Evolutionary conservation across 1,140 invertebrate genomes (phyloP), one percentile per base, ranked within the genome.

Genomic region (Odontomachus brunneus): DNA sequence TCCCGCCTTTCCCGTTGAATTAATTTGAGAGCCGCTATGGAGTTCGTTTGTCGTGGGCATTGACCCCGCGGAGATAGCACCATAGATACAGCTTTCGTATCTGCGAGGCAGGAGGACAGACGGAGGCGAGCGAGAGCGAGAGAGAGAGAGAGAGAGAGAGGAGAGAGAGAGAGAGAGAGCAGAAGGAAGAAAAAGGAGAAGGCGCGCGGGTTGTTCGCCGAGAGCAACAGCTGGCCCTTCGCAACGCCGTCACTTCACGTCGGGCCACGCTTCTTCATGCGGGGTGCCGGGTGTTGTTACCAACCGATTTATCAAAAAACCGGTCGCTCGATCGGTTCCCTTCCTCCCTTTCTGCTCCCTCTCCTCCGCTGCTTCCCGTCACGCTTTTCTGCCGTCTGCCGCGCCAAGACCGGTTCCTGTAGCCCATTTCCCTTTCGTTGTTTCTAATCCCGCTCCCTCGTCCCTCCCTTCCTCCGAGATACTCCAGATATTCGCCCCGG

Each of bases 261-360:
- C 69, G 80, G 38, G 72, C 80, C 82, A 84, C 44, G 67, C 72
- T 88, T 76, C 72, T 84, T 83, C 85, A 48, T 74, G 38, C 67
- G 65, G 80, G 44, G 49, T 62, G 26, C 49, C 74, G 60, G 60
- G 84, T 81, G 89, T 90, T 90, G 90, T 90, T 90, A 87, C 89
- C 83, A 89, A 85, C 89, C 88, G 88, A 90, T 88, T 90, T 90
- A 90, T 90, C 88, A 86, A 85, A 44, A n/a, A 82, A 88, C 88
- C 88, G 90, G 89, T 86, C 84, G 82, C 48, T 57, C 67, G 67
- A 82, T 81, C 57, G 60, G 38, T 44, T 44, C 38, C 84, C 73
- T 74, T 33, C 48, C 65, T 71, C 22, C 38, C 51, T 17, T 19
- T 73, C 51, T 19, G n/a, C 80, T 73, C 74, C 72, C 82, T 86